Base-by-base conservation (phyloP, 2,113 vertebrate species). In the Tragelaphus imberbis region DNA sequence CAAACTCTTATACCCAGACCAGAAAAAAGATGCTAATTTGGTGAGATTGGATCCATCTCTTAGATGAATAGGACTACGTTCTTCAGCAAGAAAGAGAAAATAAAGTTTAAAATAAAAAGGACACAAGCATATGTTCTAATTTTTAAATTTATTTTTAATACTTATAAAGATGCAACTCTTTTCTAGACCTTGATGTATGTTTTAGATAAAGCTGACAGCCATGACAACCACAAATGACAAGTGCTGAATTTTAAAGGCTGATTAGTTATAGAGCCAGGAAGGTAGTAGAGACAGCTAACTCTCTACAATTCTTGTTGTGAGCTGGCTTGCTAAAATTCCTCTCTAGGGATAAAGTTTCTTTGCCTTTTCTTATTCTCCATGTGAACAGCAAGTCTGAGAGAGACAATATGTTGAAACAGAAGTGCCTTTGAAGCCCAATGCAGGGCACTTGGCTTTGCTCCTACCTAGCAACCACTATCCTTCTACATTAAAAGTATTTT, bases 21-120 rank as follows among this genome's bases (percentile, higher is more conserved):
- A 90, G 68, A 90, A 93, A 94, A 93, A 89, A 84, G 68, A 95
- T 44, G 71, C 82, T 82, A 53, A 90, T 96, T 96, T 93, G 58
- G 33, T 93, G 91, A 94, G 63, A 53, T 1, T 75, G 79, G 95
- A 77, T 96, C 96, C 53, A 84, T 27, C 47, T 80, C 11, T 95
- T 85, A 53, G 40, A 88, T 49, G 40, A 16, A 25, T 16, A 61
- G 25, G 44, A 40, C 33, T 91, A 80, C 0, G 13, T 92, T 61
- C 84, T 91, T 80, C 71, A 84, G 77, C 14, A 28, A 92, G 84
- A 96, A 96, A 84, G 56, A 80, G 61, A 90, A 85, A 97, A 92
- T 91, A 80, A 95, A 92, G 47, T 23, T 94, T 84, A 94, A 97
- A 81, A 77, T 88, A 44, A 80, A 95, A 77, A 84, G 84, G 65